These are phyloP conservation scores for Chloroceryle aenea DNA, from an alignment of 2,113 vertebrate genomes.

Conservation along the genomic window DNA sequence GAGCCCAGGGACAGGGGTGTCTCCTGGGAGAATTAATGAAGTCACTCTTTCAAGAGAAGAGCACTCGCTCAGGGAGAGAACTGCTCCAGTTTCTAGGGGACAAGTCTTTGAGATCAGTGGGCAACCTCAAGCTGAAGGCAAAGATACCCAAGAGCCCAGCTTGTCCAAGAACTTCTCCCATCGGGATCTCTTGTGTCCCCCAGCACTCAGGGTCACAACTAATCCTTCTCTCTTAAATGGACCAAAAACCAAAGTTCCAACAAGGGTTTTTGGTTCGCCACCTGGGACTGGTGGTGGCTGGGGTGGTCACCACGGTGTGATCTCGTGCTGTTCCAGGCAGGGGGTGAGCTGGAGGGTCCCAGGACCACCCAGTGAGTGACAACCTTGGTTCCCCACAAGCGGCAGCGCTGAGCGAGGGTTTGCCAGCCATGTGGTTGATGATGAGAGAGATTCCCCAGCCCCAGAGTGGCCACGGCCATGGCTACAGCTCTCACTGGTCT, in stretches of 20 bases:
- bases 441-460: neutral
- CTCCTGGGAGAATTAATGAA: neutral
- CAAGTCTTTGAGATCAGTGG: neutral
- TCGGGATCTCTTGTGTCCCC: accelerated
- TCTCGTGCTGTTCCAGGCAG: neutral
- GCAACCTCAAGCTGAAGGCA: neutral
- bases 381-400: accelerated
- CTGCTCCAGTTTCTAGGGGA: neutral
- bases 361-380: neutral
- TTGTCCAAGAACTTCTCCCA: accelerated
- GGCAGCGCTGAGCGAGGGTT: accelerated
- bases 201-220: neutral
- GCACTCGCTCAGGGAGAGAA: accelerated
- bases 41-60: neutral
- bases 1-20: neutral
- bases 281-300: neutral
- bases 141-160: neutral
- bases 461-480: neutral
- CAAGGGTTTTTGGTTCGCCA: neutral
- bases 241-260: accelerated
- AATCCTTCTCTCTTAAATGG: accelerated
- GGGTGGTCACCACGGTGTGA: neutral
- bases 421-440: accelerated
- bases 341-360: neutral
- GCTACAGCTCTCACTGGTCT: neutral